Conservation (phyloP, 2,113 vertebrate species). For the Poeciliopsis occidentalis region DNA sequence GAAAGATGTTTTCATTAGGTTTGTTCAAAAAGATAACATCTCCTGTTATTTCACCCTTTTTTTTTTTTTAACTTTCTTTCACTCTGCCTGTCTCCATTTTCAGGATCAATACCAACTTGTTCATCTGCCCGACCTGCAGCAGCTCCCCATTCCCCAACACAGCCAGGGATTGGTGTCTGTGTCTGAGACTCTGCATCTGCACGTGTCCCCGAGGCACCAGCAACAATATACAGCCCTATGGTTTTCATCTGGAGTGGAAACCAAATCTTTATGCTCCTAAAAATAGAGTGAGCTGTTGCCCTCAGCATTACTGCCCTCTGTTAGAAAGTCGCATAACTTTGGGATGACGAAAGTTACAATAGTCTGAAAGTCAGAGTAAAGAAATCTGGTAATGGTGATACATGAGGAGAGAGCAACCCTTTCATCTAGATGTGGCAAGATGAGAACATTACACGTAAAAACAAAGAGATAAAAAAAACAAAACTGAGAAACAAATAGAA, state of each 20-base stretch:
- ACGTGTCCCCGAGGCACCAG: slow-evolving; percentile 48
- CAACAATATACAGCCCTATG: slow-evolving; percentile 69
- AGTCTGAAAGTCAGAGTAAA: slow-evolving; percentile 44
- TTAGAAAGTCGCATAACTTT: slow-evolving; percentile 59
- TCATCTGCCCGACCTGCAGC: slow-evolving; percentile 64
- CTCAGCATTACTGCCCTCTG: slow-evolving; percentile 43
- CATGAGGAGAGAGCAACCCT: not conserved
- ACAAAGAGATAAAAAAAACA: not conserved
- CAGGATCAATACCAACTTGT: slow-evolving; percentile 75
- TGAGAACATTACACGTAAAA: not conserved
- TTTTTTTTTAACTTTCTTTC: slow-evolving; percentile 47
- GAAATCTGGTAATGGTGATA: slow-evolving; percentile 12
- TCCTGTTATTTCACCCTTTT: slow-evolving; percentile 65
- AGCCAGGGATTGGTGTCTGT: slow-evolving; percentile 29
- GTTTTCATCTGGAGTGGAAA: slow-evolving; percentile 74
- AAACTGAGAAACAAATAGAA: slow-evolving; percentile 9
- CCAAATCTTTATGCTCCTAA: slow-evolving; percentile 72
- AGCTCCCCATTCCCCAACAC: slow-evolving; percentile 30
- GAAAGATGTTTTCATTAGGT: slow-evolving; percentile 42
- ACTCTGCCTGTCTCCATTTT: slow-evolving; percentile 64
- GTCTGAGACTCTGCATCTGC: slow-evolving; percentile 17
- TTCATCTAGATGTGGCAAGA: not conserved
- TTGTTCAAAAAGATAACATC: slow-evolving; percentile 64
- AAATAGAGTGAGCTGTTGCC: slow-evolving; percentile 64
- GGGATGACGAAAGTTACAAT: slow-evolving; percentile 34